These are phyloP conservation scores for Phaethon lepturus DNA, from an alignment of 2,113 vertebrate species.

Conservation along the genomic window DNA sequence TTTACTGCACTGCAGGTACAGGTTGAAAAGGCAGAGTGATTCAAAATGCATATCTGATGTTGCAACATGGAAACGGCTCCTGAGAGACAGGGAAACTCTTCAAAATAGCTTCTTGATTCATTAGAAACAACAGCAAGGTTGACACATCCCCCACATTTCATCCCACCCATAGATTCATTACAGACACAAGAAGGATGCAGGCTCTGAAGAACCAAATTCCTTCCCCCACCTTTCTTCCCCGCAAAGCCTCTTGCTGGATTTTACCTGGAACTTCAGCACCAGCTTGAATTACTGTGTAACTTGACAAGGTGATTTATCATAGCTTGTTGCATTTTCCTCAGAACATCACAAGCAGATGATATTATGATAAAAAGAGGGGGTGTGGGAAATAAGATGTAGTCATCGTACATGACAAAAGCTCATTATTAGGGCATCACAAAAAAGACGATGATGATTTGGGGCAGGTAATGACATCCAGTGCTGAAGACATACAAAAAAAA, in stretches of 20 bases:
- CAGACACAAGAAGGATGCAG: slow-evolving; percentile 3
- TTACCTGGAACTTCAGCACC: slow-evolving; percentile 52
- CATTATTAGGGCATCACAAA: slow-evolving; percentile 20
- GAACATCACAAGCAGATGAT: slow-evolving; percentile 55
- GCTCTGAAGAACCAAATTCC: background rate
- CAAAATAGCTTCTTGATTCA: slow-evolving; percentile 58
- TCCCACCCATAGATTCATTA: slow-evolving; percentile 40
- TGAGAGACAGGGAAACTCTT: slow-evolving; percentile 32
- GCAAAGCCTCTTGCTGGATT: slow-evolving; percentile 23
- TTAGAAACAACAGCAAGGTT: slow-evolving; percentile 43
- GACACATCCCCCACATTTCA: slow-evolving; percentile 43
- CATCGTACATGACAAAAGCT: slow-evolving; percentile 46
- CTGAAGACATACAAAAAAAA: background rate
- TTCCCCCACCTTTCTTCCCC: slow-evolving; percentile 6
- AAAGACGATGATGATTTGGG: background rate
- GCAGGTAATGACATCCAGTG: slow-evolving; percentile 6
- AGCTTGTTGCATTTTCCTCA: slow-evolving; percentile 56
- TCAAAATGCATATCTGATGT: background rate
- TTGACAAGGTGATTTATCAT: slow-evolving; percentile 70
- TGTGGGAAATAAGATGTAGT: background rate
- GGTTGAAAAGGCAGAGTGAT: background rate
- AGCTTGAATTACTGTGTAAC: slow-evolving; percentile 41
- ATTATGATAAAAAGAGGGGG: background rate
- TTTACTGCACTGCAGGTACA: slow-evolving; percentile 11
- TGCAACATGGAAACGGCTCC: slow-evolving; percentile 21